These are phyloP conservation scores for Perizoma affinitatum DNA, from an alignment of 2,888 invertebrate genomes.

Conservation along the genomic window DNA sequence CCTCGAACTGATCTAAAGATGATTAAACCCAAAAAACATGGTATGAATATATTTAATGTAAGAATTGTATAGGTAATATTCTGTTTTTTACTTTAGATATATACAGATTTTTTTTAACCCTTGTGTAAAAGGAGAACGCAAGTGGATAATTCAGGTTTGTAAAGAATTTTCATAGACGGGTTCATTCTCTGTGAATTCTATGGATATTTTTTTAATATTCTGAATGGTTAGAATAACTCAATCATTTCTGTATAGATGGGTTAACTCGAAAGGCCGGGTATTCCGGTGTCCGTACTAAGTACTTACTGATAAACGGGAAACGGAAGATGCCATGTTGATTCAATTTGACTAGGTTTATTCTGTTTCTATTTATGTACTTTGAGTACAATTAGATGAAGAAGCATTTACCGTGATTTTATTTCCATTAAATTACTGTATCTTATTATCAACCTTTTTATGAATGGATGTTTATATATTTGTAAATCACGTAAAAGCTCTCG, in stretches of 20 bases:
- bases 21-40: background rate
- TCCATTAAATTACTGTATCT: too few relatives aligned
- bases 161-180: slow-evolving; percentile 15
- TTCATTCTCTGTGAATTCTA: slow-evolving; percentile 2
- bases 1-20: too few relatives aligned
- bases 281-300: background rate
- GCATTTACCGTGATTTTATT: too few relatives aligned
- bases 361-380: too few relatives aligned
- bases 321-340: too few relatives aligned
- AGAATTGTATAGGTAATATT: slow-evolving; percentile 1
- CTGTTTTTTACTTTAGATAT: background rate
- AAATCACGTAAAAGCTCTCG: too few relatives aligned
- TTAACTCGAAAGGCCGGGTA: background rate
- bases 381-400: too few relatives aligned
- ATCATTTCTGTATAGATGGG: too few relatives aligned
- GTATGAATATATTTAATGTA: slow-evolving; percentile 12
- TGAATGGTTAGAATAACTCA: background rate
- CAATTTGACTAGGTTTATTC: too few relatives aligned
- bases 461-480: too few relatives aligned
- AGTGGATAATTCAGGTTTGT: slow-evolving; percentile 7
- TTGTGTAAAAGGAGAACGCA: slow-evolving; percentile 1
- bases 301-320: too few relatives aligned
- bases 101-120: slow-evolving; percentile 8
- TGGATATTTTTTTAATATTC: slow-evolving; percentile 2
- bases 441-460: too few relatives aligned